phyloP scores from a whole-genome alignment of 2,113 vertebrate species.

The Arothron firmamentum region DNA sequence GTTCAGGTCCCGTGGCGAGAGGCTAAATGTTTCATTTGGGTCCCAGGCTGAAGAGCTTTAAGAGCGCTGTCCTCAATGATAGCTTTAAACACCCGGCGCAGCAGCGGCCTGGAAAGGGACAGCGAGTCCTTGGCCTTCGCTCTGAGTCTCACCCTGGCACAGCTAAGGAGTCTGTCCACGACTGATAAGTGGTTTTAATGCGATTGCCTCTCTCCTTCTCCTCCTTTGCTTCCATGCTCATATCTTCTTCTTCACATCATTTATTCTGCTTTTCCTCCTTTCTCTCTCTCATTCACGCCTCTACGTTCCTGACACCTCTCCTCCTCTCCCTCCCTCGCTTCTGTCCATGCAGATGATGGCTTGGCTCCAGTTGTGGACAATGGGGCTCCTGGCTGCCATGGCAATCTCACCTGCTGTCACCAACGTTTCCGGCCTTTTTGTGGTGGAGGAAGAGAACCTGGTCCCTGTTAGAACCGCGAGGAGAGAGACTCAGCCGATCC shows the following conservation, averaged over 20 bases:
- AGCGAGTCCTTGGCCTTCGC: constrained; percentile 56
- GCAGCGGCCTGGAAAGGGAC: constrained; percentile 29
- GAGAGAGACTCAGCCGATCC: constrained; percentile 50
- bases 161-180: constrained; percentile 51
- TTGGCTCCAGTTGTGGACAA: constrained; percentile 41
- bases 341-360: constrained; percentile 57
- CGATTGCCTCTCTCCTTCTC: constrained; percentile 45
- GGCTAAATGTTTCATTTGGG: constrained; percentile 61
- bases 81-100: constrained; percentile 47
- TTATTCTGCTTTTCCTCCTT: background rate
- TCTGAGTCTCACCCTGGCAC: constrained; percentile 56
- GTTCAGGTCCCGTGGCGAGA: constrained; percentile 50
- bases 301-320: background rate
- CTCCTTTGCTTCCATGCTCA: constrained; percentile 19
- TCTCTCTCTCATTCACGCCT: background rate
- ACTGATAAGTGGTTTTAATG: constrained; percentile 72
- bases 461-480: constrained; percentile 7
- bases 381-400: constrained; percentile 33
- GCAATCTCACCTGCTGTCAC: background rate
- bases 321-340: background rate
- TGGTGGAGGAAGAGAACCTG: background rate
- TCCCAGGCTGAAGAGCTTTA: constrained; percentile 62
- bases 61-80: constrained; percentile 61
- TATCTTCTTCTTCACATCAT: constrained; percentile 14
- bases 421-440: constrained; percentile 19